Evolutionary conservation across 1,140 invertebrate genomes (phyloP), one percentile per base, ranked within the genome.

Genomic region (Antheraea pernyi): DNA sequence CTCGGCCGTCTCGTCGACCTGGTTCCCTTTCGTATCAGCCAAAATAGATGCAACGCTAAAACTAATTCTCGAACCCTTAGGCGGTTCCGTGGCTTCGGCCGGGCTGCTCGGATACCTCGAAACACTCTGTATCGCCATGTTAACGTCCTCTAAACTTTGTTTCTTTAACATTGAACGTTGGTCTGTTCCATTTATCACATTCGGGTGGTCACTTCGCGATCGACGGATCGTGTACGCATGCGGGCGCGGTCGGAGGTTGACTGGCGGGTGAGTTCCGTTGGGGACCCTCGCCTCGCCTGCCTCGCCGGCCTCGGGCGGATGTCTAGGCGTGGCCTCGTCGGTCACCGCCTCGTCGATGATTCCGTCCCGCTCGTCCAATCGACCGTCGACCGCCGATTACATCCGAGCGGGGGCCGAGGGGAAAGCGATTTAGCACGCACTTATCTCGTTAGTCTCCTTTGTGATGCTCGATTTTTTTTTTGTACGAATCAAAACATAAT

Each of bases 41-140:
- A 95, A 80, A 30, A 95, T 90, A 0, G 95, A 95, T 0, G 95
- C 95, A 11, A 95, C 95, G 86, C 95, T 95, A 85, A 95, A 95
- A 85, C 94, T 95, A 75, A 95, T 94, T 71, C 94, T 86, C n/a
- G 93, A 91, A 7, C 84, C 85, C 73, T 93, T 94, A 74, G 93
- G 93, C 61, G 94, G 91, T 68, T 94, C 94, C 42, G 94, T 91
- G 65, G 93, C 83, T 73, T 93, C 83, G n/a, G 93, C 92, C 72
- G 93, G 93, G 82, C 93, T 93, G 85, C 88, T 90, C 64, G 87
- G 85, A 79, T 91, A 92, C 68, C 89, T 91, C 48, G 91, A 91
- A 71, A 93, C 84, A 82, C 91, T 93, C 83, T 93, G 86, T 85
- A 93, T 93, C 89, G 91, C 91, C 92, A 93, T 93, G 75, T 91